Evolutionary conservation across 1,140 invertebrate species (phyloP).

Genomic region (Lasioglossum albipes): DNA sequence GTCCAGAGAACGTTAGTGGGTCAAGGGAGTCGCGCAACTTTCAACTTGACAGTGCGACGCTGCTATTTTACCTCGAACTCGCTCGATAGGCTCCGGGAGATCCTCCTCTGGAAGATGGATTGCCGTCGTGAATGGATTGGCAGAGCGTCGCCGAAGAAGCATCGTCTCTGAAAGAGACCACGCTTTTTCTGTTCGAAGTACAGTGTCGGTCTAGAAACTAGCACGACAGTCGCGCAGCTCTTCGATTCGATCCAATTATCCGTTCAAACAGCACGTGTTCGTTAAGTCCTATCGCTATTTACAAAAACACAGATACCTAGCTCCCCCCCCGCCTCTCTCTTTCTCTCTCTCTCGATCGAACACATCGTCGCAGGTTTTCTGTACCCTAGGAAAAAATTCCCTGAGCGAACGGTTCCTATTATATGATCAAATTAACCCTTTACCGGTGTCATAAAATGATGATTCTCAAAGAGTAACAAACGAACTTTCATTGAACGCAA

Average conservation of each 20-base stretch:
- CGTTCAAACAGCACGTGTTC: background rate
- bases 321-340: no score
- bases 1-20: conserved; percentile 7
- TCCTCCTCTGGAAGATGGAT: background rate
- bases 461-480: no score
- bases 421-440: no score
- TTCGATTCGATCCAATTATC: background rate
- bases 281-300: background rate
- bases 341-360: no score
- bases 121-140: background rate
- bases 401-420: no score
- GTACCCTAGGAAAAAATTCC: no score
- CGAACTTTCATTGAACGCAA: no score
- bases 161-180: background rate
- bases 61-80: background rate
- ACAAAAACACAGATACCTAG: no score
- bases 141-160: no score
- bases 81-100: background rate
- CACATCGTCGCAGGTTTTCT: no score
- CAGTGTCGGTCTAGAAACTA: background rate
- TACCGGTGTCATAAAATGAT: no score
- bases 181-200: background rate
- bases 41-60: conserved; percentile 10
- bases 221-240: background rate
- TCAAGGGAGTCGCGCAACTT: conserved; percentile 15